Evolutionary conservation across 2,797 vertebrate genomes (phyloP), one percentile per base, ranked within the genome.

Genomic region (Poeciliopsis turneri): DNA sequence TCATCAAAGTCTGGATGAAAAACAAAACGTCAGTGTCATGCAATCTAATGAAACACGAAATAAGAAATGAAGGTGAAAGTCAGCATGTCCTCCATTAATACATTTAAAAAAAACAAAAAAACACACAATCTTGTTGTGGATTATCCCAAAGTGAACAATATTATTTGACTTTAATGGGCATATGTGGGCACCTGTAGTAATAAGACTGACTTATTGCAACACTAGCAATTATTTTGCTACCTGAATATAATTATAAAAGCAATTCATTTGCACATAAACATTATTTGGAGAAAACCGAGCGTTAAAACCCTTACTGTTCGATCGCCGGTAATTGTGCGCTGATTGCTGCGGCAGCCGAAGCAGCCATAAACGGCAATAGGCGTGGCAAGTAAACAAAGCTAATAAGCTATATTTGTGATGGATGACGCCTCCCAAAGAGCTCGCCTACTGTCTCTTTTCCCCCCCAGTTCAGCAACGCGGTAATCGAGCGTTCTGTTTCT

Each of bases 401-500:
- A 11, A 66, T 73, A 41, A 49, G 68, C 68, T 25, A 16, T 70
- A 70, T 70, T 70, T 33, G n/a, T 81, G 80, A 82, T 84, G 79
- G 69, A 89, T 82, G 84, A 78, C 66, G 77, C 77, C 68, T 72
- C 76, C 53, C 72, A 57, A 77, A 84, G 81, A 79, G 57, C 74
- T 82, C 78, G 49, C 59, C 72, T 47, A 45, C 49, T 7, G 13
- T 70, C 11, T 25, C 39, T 70, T 69, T 72, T 33, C n/a, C 2
- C 43, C 5, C 36, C 43, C 49, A 84, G 57, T 83, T 86, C 51
- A 41, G 51, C 49, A 59, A 46, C 9, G 25, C 25, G 10, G 12
- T 45, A 75, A 59, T 3, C 12, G 15, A 75, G 1, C 7, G 8
- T 75, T 43, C 61, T 69, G 74, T 47, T 84, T 68, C 33, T 76